These are phyloP conservation scores for Pluvialis apricaria DNA, from an alignment of 2,113 vertebrate genomes.

Conservation along the genomic window DNA sequence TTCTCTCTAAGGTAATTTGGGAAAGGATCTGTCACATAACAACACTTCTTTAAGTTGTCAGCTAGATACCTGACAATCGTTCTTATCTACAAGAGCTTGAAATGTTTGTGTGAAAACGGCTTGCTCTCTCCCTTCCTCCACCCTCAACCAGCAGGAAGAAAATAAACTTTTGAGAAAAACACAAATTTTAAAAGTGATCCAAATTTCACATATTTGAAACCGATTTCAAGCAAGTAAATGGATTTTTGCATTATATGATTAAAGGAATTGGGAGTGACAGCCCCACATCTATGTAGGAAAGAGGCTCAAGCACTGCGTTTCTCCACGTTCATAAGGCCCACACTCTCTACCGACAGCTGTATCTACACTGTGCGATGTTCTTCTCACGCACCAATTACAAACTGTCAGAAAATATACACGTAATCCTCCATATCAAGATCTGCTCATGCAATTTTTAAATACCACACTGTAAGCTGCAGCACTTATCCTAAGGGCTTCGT, in stretches of 20 bases:
- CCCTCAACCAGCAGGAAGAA: neutral
- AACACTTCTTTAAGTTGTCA: neutral
- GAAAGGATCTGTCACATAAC: neutral
- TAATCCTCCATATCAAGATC: neutral
- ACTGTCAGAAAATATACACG: constrained; percentile 12
- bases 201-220: neutral
- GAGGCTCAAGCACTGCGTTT: neutral
- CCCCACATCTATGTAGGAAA: neutral
- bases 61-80: neutral
- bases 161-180: neutral
- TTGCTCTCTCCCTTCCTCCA: neutral
- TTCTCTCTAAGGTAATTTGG: neutral
- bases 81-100: neutral
- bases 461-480: neutral
- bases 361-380: neutral
- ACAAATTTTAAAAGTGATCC: neutral
- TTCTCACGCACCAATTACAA: neutral
- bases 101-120: neutral
- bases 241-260: neutral
- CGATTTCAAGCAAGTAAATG: neutral
- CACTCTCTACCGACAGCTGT: neutral
- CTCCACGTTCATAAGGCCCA: neutral
- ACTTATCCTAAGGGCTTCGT: neutral
- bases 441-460: constrained; percentile 6
- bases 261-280: neutral